These are phyloP conservation scores for Spinibarbus caldwelli DNA, from an alignment of 2,797 vertebrate genomes.

Conservation along the genomic window DNA sequence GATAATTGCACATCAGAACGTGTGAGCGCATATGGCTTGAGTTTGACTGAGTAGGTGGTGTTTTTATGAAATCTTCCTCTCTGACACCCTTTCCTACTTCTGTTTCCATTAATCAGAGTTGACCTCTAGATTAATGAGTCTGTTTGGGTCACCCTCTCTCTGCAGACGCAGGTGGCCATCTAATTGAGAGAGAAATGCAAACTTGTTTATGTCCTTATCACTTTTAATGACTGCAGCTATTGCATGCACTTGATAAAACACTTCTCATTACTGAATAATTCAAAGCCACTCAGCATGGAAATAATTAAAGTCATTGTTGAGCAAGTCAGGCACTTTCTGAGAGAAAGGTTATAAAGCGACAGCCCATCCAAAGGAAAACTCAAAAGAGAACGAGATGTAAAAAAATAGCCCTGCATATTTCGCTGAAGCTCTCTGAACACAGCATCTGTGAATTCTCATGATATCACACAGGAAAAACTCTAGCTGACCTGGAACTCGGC, in stretches of 20 bases:
- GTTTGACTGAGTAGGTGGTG: conserved; percentile 80
- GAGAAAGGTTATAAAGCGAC: not conserved
- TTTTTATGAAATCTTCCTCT: conserved; percentile 66
- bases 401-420: conserved; percentile 11
- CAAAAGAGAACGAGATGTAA: not conserved
- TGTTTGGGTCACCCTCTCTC: conserved; percentile 49
- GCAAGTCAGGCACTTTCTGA: not conserved
- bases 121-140: conserved; percentile 77
- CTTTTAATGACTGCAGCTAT: conserved; percentile 50
- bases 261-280: conserved; percentile 46
- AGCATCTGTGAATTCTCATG: conserved; percentile 53
- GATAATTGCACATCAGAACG: conserved; percentile 70
- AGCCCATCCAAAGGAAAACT: not conserved
- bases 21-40: conserved; percentile 79
- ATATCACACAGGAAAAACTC: conserved; percentile 41
- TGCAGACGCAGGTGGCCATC: conserved; percentile 46
- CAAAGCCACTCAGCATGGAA: conserved; percentile 34
- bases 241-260: conserved; percentile 40
- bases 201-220: conserved; percentile 50
- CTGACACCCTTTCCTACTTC: conserved; percentile 76
- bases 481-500: conserved; percentile 43
- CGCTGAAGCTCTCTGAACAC: not conserved
- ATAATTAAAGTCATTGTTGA: conserved; percentile 43
- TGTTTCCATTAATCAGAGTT: conserved; percentile 77
- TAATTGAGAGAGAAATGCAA: conserved; percentile 51